Evolutionary conservation across 1,140 invertebrate genomes (phyloP).

Genomic region (Macrobrachium rosenbergii): DNA sequence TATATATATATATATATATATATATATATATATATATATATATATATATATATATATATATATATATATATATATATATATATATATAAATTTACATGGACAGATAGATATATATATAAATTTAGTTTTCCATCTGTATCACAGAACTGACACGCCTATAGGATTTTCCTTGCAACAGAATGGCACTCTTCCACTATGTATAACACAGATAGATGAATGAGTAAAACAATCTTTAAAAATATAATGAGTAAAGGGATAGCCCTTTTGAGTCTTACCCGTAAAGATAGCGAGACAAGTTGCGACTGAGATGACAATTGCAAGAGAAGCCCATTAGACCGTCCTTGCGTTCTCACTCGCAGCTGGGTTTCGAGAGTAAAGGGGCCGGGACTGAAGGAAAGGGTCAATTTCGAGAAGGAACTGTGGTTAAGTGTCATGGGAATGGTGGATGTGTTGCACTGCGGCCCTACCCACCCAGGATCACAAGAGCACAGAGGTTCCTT

Average conservation of each 20-base stretch:
- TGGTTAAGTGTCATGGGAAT: slow-evolving; percentile 11
- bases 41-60: not conserved
- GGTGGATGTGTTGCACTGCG: slow-evolving; percentile 26
- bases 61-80: no score
- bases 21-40: slow-evolving; percentile 15
- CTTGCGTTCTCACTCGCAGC: slow-evolving; percentile 24
- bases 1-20: slow-evolving; percentile 22
- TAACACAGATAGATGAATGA: not conserved
- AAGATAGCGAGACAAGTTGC: not conserved
- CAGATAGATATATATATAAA: no score
- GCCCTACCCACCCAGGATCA: slow-evolving; percentile 39
- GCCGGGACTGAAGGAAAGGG: not conserved
- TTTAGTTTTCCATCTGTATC: no score
- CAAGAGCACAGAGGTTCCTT: slow-evolving; percentile 34
- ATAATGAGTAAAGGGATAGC: not conserved
- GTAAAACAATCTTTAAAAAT: not conserved
- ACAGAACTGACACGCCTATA: no score
- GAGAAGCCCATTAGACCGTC: slow-evolving; percentile 32
- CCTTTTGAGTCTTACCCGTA: slow-evolving; percentile 2
- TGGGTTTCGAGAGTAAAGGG: slow-evolving; percentile 34
- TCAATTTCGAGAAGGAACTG: slow-evolving; percentile 26
- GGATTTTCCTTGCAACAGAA: no score
- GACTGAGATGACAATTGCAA: slow-evolving; percentile 2
- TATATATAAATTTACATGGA: no score
- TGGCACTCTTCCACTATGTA: not conserved